Evolutionary conservation across 2,888 invertebrate genomes (phyloP), one percentile per base, ranked within the genome.

Genomic region (Colostygia pectinataria): DNA sequence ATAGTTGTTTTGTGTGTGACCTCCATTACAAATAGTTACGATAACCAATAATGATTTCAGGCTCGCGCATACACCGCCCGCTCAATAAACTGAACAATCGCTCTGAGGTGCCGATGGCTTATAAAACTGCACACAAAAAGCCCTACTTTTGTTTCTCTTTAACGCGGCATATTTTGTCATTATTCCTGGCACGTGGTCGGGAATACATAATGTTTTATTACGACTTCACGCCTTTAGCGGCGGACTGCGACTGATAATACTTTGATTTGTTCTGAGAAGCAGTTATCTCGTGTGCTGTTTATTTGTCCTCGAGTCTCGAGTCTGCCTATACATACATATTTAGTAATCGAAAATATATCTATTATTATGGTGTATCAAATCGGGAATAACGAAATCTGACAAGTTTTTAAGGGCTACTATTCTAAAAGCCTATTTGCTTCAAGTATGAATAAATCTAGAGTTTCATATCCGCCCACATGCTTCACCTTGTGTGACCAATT

Each of bases 201-300:
- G 89, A 89, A 90, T 90, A 89, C 75, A 85, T 88, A 88, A 88
- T 86, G 79, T 85, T 89, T 88, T 86, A 88, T 87, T 83, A 89
- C 77, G 82, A 79, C 90, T 88, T 90, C 85, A 88, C 88, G 89
- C 78, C 74, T 85, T 77, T 77, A 72, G 74, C 77, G 79, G 76
- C 77, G 74, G 61, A 64, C 68, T 69, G 68, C 65, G 68, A 81
- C 83, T 88, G 89, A 88, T 86, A 87, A 80, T 80, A 80, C 83
- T 84, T 82, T 80, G 82, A 83, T 83, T 76, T 67, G 81, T 88
- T 89, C 89, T 67, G 70, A 80, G 89, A 89, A 88, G 68, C 66
- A 68, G 77, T 78, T 84, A 85, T 85, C 84, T 83, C 53, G 57
- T 53, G 61, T 51, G 54, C 38, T 51, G 52, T 59, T 59, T 52